Conservation (phyloP, 35 echinoderm and acorn worm genomes). For the Ophioderma brevispina region DNA sequence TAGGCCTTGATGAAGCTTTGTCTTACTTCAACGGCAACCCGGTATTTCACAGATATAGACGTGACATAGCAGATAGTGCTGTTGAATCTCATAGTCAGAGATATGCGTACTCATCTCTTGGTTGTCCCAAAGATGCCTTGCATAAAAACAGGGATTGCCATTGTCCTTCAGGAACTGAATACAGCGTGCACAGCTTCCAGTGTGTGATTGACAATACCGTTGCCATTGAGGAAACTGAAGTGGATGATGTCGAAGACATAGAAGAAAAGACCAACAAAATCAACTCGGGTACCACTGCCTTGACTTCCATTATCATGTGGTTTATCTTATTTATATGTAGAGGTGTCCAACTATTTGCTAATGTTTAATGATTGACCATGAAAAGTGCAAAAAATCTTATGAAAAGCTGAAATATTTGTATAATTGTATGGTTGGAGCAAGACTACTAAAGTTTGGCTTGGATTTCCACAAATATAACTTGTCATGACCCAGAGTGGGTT, state of each 20-base stretch:
- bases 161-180: constrained; percentile 52
- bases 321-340: no score
- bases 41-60: background rate
- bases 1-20: background rate
- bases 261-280: background rate
- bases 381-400: no score
- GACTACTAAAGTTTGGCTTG: no score
- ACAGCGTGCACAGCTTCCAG: constrained; percentile 32
- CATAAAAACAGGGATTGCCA: constrained; percentile 60
- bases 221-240: background rate
- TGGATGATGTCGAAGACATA: background rate
- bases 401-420: no score
- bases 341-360: no score
- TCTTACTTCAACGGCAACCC: background rate
- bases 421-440: no score
- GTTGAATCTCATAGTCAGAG: constrained; percentile 24
- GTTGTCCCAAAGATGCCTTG: constrained; percentile 54
- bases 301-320: no score
- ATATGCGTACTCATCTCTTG: constrained; percentile 35
- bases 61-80: constrained; percentile 58
- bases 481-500: no score
- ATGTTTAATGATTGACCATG: no score
- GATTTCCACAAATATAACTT: no score
- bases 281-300: no score
- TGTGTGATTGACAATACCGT: constrained; percentile 15